Conservation (phyloP, 2,797 vertebrate genomes). For the Dicrostonyx torquatus region DNA sequence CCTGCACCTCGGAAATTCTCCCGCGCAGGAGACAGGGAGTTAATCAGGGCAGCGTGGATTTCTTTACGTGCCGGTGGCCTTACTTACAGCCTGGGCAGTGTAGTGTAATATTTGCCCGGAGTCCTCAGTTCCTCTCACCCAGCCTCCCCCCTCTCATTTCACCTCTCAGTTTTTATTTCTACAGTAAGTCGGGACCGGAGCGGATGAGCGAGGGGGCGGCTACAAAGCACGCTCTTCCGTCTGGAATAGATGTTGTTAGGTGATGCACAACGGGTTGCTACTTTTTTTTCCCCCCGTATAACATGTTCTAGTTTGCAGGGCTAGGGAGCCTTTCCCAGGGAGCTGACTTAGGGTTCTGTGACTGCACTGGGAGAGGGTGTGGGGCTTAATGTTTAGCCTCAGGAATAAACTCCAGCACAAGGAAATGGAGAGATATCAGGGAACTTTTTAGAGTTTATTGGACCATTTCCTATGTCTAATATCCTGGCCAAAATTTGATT, state of each 20-base stretch:
- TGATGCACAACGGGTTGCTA: background rate
- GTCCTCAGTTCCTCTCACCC: background rate
- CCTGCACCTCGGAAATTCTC: background rate
- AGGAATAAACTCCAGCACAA: background rate
- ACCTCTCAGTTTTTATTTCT: background rate
- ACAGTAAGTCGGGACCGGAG: background rate
- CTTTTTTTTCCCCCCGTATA: background rate
- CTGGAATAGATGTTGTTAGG: background rate
- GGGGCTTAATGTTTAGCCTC: background rate
- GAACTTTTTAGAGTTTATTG: constrained; percentile 20
- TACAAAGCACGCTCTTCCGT: background rate
- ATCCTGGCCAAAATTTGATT: background rate
- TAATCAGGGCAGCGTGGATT: constrained; percentile 18
- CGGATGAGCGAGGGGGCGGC: background rate
- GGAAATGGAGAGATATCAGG: background rate
- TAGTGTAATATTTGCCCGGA: background rate
- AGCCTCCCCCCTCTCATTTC: background rate
- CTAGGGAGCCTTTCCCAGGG: constrained; percentile 6
- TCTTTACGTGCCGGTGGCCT: background rate
- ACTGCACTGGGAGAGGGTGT: background rate
- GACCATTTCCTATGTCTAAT: constrained; percentile 13
- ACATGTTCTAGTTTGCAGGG: background rate
- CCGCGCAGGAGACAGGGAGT: background rate
- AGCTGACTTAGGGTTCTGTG: background rate
- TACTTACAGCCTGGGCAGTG: background rate